Evolutionary conservation across 2,888 invertebrate genomes (phyloP).

Genomic region (Gastrophysa polygoni): DNA sequence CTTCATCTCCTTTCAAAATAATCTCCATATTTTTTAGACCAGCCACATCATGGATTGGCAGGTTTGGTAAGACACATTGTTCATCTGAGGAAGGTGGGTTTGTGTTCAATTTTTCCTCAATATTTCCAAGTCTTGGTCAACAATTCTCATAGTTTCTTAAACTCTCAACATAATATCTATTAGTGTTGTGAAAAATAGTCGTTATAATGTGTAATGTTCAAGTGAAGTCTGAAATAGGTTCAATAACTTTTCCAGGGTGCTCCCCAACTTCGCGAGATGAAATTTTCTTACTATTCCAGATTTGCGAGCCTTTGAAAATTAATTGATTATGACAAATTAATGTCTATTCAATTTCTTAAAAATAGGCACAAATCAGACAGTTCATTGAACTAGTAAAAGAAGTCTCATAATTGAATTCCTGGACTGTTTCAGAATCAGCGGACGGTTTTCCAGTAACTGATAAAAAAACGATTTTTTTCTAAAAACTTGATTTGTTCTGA

Average conservation of each 20-base stretch:
- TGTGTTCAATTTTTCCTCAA: background rate
- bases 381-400: background rate
- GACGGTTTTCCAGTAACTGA: too few species aligned
- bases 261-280: background rate
- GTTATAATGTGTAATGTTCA: too few species aligned
- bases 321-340: background rate
- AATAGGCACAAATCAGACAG: background rate
- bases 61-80: background rate
- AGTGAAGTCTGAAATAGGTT: background rate
- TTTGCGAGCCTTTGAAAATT: background rate
- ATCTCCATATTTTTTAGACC: background rate
- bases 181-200: background rate
- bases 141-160: background rate
- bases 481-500: too few species aligned
- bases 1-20: background rate
- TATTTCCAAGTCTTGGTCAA: background rate
- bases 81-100: background rate
- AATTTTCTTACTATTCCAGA: background rate
- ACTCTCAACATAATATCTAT: background rate
- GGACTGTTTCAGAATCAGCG: background rate
- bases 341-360: background rate
- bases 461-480: too few species aligned
- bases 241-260: background rate
- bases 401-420: background rate
- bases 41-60: background rate